These are phyloP conservation scores for Myanophis thanlyinensis DNA, from an alignment of 2,113 vertebrate species.

Conservation along the genomic window DNA sequence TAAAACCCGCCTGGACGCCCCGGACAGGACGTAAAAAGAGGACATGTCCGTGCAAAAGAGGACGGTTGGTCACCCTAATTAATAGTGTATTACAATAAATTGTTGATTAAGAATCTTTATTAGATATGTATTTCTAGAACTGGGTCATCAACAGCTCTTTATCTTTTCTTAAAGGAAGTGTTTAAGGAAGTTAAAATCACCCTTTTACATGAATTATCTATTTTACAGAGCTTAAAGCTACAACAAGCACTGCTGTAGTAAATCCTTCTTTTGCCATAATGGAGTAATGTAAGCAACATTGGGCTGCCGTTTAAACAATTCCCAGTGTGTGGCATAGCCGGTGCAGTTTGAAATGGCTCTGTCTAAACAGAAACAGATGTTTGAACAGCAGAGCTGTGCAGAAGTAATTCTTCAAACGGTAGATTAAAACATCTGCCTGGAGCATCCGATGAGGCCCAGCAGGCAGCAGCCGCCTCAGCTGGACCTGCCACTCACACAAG, in stretches of 20 bases:
- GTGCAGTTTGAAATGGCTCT: constrained; percentile 66
- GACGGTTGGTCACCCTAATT: too few relatives aligned
- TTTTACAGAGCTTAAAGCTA: constrained; percentile 64
- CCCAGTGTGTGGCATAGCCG: constrained; percentile 68
- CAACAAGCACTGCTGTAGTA: constrained; percentile 60
- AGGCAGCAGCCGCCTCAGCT: constrained; percentile 61
- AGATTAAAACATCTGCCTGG: constrained; percentile 79
- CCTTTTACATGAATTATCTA: constrained; percentile 53
- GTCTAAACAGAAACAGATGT: constrained; percentile 81
- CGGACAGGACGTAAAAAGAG: too few relatives aligned
- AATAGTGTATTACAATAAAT: neutral
- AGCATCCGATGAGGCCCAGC: constrained; percentile 52
- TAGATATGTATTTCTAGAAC: constrained; percentile 39
- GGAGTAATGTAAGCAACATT: constrained; percentile 64
- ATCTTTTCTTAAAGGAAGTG: constrained; percentile 39
- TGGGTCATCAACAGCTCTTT: constrained; percentile 36
- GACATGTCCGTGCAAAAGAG: too few relatives aligned
- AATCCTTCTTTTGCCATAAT: constrained; percentile 59
- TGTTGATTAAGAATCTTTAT: constrained; percentile 28
- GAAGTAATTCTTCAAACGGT: constrained; percentile 70
- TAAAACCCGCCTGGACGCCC: too few relatives aligned
- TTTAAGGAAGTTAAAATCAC: constrained; percentile 56
- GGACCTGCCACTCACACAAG: constrained; percentile 63
- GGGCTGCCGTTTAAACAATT: constrained; percentile 65
- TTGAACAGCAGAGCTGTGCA: constrained; percentile 56